A percentile compares a stretch with the other conserved stretches of the same genome.
These are phyloP conservation scores for Caranx ignobilis DNA, from an alignment of 2,113 vertebrate genomes.

Conservation along the genomic window DNA sequence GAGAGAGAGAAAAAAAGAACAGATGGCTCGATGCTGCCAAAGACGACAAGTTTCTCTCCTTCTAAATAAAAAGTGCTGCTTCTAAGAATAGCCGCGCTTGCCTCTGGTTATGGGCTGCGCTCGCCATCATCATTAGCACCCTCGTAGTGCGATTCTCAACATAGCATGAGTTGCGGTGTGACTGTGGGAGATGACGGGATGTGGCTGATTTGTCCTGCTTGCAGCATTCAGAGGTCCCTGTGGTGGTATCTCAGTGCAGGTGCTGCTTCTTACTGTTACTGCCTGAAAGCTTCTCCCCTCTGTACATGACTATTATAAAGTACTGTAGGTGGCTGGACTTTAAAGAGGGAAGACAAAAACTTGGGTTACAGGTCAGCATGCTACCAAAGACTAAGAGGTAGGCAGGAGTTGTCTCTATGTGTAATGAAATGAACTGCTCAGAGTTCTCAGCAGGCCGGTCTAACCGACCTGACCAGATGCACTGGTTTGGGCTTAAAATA, in stretches of 20 bases:
- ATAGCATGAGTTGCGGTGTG: conserved; percentile 45
- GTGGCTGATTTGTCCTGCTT: conserved; percentile 33
- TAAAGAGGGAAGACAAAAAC: background rate
- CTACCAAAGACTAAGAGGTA: background rate
- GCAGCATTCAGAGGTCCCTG: background rate
- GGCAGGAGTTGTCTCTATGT: no score
- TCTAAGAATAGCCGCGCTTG: conserved; percentile 70
- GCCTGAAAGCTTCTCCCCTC: background rate
- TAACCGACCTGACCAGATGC: no score
- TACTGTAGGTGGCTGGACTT: background rate
- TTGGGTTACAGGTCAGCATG: background rate
- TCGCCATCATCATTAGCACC: conserved; percentile 73
- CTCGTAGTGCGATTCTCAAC: conserved; percentile 56
- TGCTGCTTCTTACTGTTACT: background rate
- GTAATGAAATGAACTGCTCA: background rate
- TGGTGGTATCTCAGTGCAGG: background rate
- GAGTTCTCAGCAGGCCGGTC: no score
- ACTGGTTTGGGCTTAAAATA: no score
- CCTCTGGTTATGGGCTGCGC: conserved; percentile 58
- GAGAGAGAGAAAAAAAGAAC: conserved; percentile 41
- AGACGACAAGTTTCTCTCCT: conserved; percentile 49
- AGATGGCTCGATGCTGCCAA: conserved; percentile 48
- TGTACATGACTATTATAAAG: conserved; percentile 7
- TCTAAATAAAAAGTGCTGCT: conserved; percentile 67
- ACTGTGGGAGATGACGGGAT: conserved; percentile 38